Base-by-base conservation (phyloP, 1,140 invertebrate species). In the Papilio helenus region DNA sequence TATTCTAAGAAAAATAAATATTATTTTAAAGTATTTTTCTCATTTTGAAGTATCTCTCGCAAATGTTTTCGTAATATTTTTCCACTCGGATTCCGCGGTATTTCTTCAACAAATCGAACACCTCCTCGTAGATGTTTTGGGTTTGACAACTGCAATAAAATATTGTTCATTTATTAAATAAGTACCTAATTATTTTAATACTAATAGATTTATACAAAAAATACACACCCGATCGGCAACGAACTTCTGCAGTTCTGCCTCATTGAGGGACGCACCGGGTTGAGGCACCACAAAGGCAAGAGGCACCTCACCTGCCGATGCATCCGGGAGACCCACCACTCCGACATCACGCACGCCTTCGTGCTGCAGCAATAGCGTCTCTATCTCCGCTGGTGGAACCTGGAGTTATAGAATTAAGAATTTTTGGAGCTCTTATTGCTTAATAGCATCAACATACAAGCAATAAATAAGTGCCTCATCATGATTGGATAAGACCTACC, bases 341-440 rank as follows among this genome's bases (percentile, higher is more conserved):
- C 96, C 97, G 9, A 95, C 97, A 88, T 98, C 97, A 79, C 94
- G 94, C 46, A 98, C 95, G 71, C 93, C 95, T 8, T 96, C 95
- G 90, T 98, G 95, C 49, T 95, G 95, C 3, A 97, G 87, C 18
- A 98, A 91, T n/a, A 98, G 80, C 55, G 96, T 96, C 93, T 98
- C 97, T 81, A 98, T 93, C 92, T 98, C 97, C 1, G 97, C 97
- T 79, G 97, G 97, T 1, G 97, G 95, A 1, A 98, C 97, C 96
- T 97, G 18, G 51, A n/a, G 51, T n/a, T 55, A 5, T 51, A 55
- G 34, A 34, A 34, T 34, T 34, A 34, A 34, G 34, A 34, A 34
- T 34, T 3, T 34, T 34, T 34, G 34, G 3, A 34, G n/a, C 8
- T n/a, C 5, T 55, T 55, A 55, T 55, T 4, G n/a, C 18, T 7